Evolutionary conservation across 2,797 vertebrate genomes (phyloP).

Genomic region (Helarctos malayanus): DNA sequence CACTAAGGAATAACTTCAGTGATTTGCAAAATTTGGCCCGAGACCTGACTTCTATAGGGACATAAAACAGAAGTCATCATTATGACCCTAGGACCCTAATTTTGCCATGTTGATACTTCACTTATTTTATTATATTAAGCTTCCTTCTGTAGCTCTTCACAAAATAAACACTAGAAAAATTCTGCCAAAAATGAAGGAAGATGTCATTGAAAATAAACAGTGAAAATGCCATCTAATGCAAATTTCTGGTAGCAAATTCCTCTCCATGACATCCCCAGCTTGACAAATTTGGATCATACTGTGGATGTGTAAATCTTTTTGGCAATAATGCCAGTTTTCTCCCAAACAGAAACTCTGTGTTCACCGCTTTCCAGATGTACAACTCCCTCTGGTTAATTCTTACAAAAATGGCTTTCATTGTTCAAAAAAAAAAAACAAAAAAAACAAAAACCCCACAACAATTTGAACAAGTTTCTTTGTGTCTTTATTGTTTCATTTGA

Average conservation of each 20-base stretch:
- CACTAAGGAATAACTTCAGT: not conserved
- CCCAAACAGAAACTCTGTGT: constrained; percentile 65
- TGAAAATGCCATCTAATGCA: constrained; percentile 44
- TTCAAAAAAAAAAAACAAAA: constrained; percentile 71
- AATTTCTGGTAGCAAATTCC: constrained; percentile 69
- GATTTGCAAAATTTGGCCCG: not conserved
- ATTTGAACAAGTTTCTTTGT: constrained; percentile 83
- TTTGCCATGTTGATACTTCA: not conserved
- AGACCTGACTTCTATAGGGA: not conserved
- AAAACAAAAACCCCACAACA: not conserved
- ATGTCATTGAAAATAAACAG: constrained; percentile 63
- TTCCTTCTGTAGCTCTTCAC: constrained; percentile 23
- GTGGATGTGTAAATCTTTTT: constrained; percentile 80
- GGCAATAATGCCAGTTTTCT: constrained; percentile 78
- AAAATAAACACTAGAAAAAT: constrained; percentile 41
- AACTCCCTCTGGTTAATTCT: constrained; percentile 84
- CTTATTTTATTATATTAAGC: not conserved
- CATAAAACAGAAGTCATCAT: not conserved
- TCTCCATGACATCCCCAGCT: constrained; percentile 43
- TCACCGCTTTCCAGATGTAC: constrained; percentile 85
- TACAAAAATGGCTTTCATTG: constrained; percentile 83
- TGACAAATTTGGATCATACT: constrained; percentile 78
- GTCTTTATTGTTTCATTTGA: constrained; percentile 84
- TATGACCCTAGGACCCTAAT: not conserved
- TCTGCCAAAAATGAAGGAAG: not conserved